A percentile compares a stretch with the other conserved stretches of the same genome.
These are phyloP conservation scores for Poecile atricapillus DNA, from an alignment of 2,113 vertebrate species.

Conservation along the genomic window DNA sequence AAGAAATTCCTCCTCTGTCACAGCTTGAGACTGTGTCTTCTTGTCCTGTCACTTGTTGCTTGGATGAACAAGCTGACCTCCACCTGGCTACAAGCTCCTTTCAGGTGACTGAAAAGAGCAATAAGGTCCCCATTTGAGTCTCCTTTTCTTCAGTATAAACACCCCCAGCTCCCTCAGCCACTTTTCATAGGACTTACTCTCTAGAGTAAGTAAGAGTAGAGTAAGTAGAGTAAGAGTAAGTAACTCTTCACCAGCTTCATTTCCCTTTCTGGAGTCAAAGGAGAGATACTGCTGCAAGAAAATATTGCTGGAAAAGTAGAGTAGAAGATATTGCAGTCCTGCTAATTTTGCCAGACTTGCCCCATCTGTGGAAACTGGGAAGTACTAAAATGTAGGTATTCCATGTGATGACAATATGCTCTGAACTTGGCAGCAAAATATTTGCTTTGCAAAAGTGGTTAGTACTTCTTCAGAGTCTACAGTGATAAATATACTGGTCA, in stretches of 20 bases:
- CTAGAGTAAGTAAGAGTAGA: too few relatives aligned
- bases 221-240: too few relatives aligned
- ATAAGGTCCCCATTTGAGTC: background rate
- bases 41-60: background rate
- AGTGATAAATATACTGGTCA: background rate
- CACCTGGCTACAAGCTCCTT: background rate
- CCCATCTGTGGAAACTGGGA: background rate
- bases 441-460: background rate
- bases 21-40: background rate
- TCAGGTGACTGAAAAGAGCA: background rate
- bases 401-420: background rate
- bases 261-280: background rate
- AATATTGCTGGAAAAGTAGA: background rate
- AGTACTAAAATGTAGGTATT: background rate
- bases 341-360: background rate
- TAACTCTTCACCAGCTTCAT: fast-evolving
- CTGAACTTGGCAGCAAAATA: background rate
- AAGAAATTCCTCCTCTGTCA: background rate
- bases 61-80: background rate
- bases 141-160: background rate
- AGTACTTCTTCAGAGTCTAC: background rate
- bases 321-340: background rate
- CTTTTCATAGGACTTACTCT: background rate
- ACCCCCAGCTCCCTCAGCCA: background rate
- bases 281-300: background rate